These are phyloP conservation scores for Sebastes miniatus DNA, from an alignment of 2,797 vertebrate genomes.

Conservation along the genomic window DNA sequence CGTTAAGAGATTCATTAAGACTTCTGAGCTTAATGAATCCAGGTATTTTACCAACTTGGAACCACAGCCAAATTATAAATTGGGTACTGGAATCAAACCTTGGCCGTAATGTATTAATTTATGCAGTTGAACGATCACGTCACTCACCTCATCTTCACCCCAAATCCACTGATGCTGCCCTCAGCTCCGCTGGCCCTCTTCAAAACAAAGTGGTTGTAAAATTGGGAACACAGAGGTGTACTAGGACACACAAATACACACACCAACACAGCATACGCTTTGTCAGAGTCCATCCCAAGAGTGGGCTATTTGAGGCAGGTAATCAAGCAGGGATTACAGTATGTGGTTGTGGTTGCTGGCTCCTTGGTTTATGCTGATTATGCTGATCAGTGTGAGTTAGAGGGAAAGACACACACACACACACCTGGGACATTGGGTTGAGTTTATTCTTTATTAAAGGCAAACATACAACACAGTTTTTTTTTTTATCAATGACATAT, in stretches of 20 bases:
- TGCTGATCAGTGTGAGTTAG: background rate
- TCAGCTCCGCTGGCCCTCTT: slow-evolving; percentile 1
- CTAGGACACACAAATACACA: background rate
- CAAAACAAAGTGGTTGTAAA: slow-evolving; percentile 5
- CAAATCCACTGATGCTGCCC: slow-evolving; percentile 10
- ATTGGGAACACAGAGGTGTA: background rate
- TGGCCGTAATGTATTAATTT: slow-evolving; percentile 7
- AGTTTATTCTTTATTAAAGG: background rate
- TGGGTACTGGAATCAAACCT: background rate
- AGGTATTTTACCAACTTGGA: background rate
- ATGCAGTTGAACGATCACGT: slow-evolving; percentile 17
- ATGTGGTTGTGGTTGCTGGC: background rate
- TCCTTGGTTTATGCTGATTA: background rate
- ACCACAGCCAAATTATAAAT: background rate
- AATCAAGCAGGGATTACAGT: slow-evolving; percentile 44
- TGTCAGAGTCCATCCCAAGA: background rate
- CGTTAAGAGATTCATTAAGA: background rate
- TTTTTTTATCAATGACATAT: background rate
- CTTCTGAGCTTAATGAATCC: background rate
- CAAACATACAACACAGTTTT: background rate
- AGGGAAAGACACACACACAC: background rate
- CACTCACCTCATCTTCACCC: slow-evolving; percentile 17
- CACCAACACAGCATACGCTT: background rate
- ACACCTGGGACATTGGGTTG: background rate
- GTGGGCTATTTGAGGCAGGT: slow-evolving; percentile 25